These are phyloP conservation scores for Apotomis betuletana DNA, from an alignment of 2,888 invertebrate genomes.

Conservation along the genomic window DNA sequence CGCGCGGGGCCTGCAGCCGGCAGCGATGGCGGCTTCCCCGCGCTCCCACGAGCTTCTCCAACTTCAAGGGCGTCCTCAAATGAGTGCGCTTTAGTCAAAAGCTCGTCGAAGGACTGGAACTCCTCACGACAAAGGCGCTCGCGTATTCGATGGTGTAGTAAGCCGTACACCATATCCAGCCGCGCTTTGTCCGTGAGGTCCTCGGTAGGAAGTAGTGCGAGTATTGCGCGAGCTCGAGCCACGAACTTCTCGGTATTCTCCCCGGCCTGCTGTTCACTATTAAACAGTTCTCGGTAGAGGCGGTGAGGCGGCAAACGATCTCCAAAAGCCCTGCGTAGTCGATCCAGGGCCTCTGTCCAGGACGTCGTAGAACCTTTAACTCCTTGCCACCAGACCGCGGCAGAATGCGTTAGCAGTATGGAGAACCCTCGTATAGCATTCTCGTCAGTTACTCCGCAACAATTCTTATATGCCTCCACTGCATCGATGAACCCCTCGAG, in stretches of 20 bases:
- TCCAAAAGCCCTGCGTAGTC: constrained; percentile 35
- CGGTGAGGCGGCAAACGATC: constrained; percentile 37
- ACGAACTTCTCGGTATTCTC: constrained; percentile 42
- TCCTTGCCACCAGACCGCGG: constrained; percentile 45
- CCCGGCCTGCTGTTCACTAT: constrained; percentile 24
- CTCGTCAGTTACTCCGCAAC: constrained; percentile 34
- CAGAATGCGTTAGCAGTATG: constrained; percentile 39
- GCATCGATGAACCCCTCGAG: constrained; percentile 35
- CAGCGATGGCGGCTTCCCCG: too few relatives aligned
- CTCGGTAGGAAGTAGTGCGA: constrained; percentile 38
- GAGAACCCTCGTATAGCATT: constrained; percentile 41
- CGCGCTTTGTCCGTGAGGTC: constrained; percentile 34
- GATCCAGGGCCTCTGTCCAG: constrained; percentile 38
- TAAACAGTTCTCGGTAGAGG: constrained; percentile 41
- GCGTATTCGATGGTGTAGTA: constrained; percentile 39
- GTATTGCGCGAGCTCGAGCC: constrained; percentile 29
- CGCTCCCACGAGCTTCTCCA: too few relatives aligned
- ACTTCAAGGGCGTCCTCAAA: constrained; percentile 28
- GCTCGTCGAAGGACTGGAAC: constrained; percentile 29
- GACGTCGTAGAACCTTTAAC: constrained; percentile 30
- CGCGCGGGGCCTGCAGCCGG: neutral
- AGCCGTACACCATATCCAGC: constrained; percentile 44
- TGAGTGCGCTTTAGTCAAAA: constrained; percentile 23
- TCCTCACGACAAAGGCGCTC: constrained; percentile 49
- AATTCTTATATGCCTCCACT: constrained; percentile 33